A percentile compares a stretch with the other conserved stretches of the same genome.
These are phyloP conservation scores for Lasiurus borealis DNA, from an alignment of 2,113 vertebrate genomes.

Conservation along the genomic window DNA sequence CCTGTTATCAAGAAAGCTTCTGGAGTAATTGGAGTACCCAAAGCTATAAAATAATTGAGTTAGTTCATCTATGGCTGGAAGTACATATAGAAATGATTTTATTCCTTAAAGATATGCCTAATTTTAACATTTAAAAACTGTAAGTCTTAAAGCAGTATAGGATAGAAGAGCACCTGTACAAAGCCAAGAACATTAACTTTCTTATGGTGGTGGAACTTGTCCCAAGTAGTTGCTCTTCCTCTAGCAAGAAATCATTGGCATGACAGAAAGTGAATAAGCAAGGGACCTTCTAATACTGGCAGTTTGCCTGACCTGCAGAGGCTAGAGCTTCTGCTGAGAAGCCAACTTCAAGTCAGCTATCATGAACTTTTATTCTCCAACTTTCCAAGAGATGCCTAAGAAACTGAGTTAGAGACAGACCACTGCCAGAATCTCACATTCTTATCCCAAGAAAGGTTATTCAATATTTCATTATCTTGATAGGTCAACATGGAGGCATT, in stretches of 20 bases:
- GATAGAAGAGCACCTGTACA: background rate
- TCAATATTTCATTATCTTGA: background rate
- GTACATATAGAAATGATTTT: background rate
- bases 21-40: background rate
- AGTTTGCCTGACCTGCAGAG: background rate
- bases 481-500: background rate
- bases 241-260: background rate
- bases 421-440: background rate
- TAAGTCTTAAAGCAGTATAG: background rate
- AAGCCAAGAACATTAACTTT: background rate
- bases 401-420: background rate
- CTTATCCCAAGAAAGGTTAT: background rate
- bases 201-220: background rate
- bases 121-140: background rate
- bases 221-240: background rate
- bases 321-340: background rate
- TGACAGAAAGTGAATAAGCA: background rate
- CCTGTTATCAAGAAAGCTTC: background rate
- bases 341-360: background rate
- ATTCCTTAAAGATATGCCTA: background rate
- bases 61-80: constrained; percentile 20
- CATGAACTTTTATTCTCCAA: background rate
- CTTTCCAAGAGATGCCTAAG: background rate
- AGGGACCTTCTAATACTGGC: background rate
- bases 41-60: background rate